These are phyloP conservation scores for Ctenodactylus gundi DNA, from an alignment of 2,113 vertebrate species.

Conservation along the genomic window DNA sequence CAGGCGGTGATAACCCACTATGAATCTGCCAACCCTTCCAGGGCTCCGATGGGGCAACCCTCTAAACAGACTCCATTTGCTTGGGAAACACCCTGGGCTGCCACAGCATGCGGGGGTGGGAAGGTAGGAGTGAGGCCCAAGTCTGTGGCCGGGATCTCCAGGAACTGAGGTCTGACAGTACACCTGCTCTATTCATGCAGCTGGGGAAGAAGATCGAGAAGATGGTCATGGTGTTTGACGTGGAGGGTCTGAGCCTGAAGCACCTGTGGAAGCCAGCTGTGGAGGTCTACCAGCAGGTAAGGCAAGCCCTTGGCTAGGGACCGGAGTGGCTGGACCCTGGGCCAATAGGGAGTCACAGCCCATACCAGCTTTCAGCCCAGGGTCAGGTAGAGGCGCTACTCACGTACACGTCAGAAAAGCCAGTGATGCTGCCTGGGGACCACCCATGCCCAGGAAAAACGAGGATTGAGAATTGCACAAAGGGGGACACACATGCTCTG, in stretches of 20 bases:
- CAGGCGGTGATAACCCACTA: not conserved
- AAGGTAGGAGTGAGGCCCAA: not conserved
- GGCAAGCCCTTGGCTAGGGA: not conserved
- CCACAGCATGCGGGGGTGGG: not conserved
- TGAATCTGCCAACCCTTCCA: not conserved
- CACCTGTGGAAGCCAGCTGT: conserved; percentile 96
- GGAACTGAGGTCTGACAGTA: not conserved
- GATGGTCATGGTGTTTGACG: conserved; percentile 93
- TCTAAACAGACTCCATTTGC: not conserved
- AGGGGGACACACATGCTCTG: not conserved
- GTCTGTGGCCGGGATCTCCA: not conserved
- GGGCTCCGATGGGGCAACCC: not conserved
- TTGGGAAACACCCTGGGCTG: not conserved
- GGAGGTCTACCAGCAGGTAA: conserved; percentile 93
- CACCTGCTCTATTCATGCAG: conserved; percentile 66
- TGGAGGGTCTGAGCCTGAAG: conserved; percentile 93
- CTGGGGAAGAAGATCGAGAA: conserved; percentile 90
- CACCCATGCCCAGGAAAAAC: not conserved
- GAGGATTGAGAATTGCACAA: not conserved
- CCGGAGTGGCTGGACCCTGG: not conserved
- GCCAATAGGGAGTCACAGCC: not conserved
- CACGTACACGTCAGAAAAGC: no score
- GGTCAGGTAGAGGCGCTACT: not conserved
- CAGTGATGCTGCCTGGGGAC: not conserved
- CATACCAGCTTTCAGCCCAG: not conserved